Evolutionary conservation across 2,797 vertebrate species (phyloP).

Genomic region (Numenius phaeopus): DNA sequence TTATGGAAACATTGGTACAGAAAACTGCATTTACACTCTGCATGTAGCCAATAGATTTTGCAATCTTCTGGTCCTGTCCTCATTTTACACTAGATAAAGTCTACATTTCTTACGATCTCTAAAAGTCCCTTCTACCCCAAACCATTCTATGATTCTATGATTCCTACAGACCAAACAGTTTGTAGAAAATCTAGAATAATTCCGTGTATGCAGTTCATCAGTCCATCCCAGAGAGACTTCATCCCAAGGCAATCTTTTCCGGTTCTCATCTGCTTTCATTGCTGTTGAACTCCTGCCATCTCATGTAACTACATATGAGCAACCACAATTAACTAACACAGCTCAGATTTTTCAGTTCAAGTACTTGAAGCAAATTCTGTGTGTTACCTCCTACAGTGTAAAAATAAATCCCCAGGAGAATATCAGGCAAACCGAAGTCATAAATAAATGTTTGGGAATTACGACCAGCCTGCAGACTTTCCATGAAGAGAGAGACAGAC

Average conservation of each 20-base stretch:
- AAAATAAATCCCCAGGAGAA: background rate
- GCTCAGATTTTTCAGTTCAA: slow-evolving; percentile 3
- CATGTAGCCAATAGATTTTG: background rate
- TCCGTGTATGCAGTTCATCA: background rate
- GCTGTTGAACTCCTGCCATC: background rate
- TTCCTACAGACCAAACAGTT: background rate
- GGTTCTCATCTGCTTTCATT: background rate
- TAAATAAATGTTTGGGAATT: slow-evolving; percentile 30
- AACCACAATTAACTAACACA: background rate
- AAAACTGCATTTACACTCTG: background rate
- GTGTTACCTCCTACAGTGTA: background rate
- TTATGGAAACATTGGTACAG: background rate
- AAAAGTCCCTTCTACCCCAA: background rate
- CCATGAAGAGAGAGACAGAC: background rate
- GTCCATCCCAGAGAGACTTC: background rate
- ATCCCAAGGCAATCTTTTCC: background rate
- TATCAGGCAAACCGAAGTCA: background rate
- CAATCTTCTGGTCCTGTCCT: background rate
- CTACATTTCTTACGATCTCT: background rate
- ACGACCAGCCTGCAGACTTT: background rate
- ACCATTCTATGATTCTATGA: background rate
- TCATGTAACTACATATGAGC: background rate
- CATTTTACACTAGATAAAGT: background rate
- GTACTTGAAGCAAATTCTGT: background rate
- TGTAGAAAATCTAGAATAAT: background rate